A percentile compares a stretch with the other conserved stretches of the same genome.
Evolutionary conservation across 2,888 invertebrate genomes (phyloP).

Genomic region (Drosophila atripex): DNA sequence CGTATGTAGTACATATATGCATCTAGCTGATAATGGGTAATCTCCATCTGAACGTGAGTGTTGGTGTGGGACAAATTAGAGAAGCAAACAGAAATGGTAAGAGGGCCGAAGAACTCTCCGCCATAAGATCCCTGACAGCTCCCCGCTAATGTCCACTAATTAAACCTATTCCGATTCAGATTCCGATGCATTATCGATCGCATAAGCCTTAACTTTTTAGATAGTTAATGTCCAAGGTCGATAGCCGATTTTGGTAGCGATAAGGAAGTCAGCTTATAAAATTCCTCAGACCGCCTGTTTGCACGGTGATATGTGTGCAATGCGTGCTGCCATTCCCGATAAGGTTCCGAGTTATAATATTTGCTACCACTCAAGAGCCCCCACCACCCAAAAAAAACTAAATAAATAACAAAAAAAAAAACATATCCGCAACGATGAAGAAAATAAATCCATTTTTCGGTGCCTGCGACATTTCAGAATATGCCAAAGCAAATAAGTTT

Average conservation of each 20-base stretch:
- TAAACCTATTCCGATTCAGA: neutral
- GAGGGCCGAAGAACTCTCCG: conserved; percentile 10
- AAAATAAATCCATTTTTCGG: conserved; percentile 60
- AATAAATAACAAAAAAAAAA: neutral
- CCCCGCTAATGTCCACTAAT: conserved; percentile 31
- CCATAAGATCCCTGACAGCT: conserved; percentile 32
- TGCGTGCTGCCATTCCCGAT: conserved; percentile 50
- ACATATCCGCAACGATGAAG: neutral
- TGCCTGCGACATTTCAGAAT: conserved; percentile 71
- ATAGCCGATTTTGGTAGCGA: conserved; percentile 20
- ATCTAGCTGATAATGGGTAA: conserved; percentile 61
- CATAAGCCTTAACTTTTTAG: conserved; percentile 6
- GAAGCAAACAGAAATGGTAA: conserved; percentile 56
- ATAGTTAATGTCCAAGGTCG: conserved; percentile 29
- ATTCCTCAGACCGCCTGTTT: conserved; percentile 12
- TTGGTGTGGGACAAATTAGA: conserved; percentile 49
- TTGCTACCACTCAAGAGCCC: conserved; percentile 42
- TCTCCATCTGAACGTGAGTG: conserved; percentile 23
- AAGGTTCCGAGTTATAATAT: conserved; percentile 57
- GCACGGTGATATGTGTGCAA: conserved; percentile 59
- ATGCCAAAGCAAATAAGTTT: conserved; percentile 72
- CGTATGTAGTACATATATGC: conserved; percentile 1
- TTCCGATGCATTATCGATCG: conserved; percentile 7
- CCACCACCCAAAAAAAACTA: conserved; percentile 25
- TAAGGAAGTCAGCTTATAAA: conserved; percentile 13